Evolutionary conservation across 2,888 invertebrate genomes (phyloP).

Genomic region (Drosophila nigricruria): DNA sequence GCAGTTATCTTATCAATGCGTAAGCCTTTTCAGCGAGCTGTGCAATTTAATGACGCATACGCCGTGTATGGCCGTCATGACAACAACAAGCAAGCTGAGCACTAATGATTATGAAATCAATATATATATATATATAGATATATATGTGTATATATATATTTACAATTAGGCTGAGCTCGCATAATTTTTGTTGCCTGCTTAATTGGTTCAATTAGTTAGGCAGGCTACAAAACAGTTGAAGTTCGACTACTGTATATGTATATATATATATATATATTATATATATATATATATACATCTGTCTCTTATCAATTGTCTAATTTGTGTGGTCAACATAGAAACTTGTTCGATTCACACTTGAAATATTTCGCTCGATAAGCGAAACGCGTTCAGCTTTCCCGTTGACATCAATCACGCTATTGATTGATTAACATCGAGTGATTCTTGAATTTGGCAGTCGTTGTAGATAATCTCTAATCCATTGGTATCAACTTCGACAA

Average conservation of each 20-base stretch:
- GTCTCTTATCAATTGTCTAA: slow-evolving; percentile 59
- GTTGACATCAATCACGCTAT: slow-evolving; percentile 56
- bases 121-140: background rate
- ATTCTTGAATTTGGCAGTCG: slow-evolving; percentile 17
- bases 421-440: slow-evolving; percentile 49
- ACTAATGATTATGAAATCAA: slow-evolving; percentile 62
- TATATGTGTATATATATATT: slow-evolving; percentile 1
- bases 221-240: slow-evolving; percentile 16
- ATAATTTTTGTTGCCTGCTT: slow-evolving; percentile 14
- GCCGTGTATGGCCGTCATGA: slow-evolving; percentile 28
- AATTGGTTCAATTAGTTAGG: slow-evolving; percentile 64
- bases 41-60: slow-evolving; percentile 58
- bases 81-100: slow-evolving; percentile 17
- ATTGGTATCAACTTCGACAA: background rate
- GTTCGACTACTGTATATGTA: background rate
- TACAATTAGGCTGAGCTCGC: background rate
- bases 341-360: slow-evolving; percentile 61
- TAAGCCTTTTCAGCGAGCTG: background rate
- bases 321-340: slow-evolving; percentile 51
- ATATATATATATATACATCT: background rate
- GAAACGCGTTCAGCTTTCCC: slow-evolving; percentile 36
- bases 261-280: background rate
- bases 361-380: slow-evolving; percentile 14
- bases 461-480: slow-evolving; percentile 3
- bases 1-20: slow-evolving; percentile 35